Base-by-base conservation (phyloP, 2,888 invertebrate genomes). In the Vanessa cardui region DNA sequence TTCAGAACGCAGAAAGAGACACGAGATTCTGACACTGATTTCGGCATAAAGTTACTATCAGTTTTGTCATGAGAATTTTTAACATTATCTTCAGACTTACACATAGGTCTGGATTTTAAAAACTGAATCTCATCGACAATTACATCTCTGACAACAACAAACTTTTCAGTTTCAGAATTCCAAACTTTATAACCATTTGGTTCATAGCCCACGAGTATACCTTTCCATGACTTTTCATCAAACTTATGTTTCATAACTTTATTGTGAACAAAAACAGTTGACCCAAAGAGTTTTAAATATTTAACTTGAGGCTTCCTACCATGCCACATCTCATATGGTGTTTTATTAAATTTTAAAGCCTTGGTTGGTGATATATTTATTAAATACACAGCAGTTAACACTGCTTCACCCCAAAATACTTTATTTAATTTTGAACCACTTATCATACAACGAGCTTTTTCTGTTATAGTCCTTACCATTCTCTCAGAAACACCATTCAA, bases 301-400 rank as follows among this genome's bases (percentile, higher is more conserved):
- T 80, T 76, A 66, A 82, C 54, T 72, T 50, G 72, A 47, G 84
- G 81, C 69, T 80, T 85, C 74, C 75, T 81, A 72, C 65, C 73
- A 74, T 82, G 76, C 82, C 84, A 85, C 73, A 82, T 69, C 73
- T 84, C 83, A 75, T 71, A 85, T 72, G 84, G 84, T 56, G 18
- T 47, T 47, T 47, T 47, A 18, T 26, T 66, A 18, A 44, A 64
- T 61, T 58, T 62, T 80, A 64, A 62, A 33, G 8, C 33, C 8
- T 8, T 8, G 33, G 33, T 71, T 49, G 66, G 62, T 16, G 44
- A 46, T 59, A 77, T 67, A 74, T 86, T 87, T 45, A 84, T 78
- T 62, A 86, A 75, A 74, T 82, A 81, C 39, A 78, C 77, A 56
- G 83, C 82, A 62, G 83, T 83, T 60, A 81, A 73, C 9, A 84